Conservation (phyloP, 2,113 vertebrate genomes). For the Acanthochromis polyacanthus region DNA sequence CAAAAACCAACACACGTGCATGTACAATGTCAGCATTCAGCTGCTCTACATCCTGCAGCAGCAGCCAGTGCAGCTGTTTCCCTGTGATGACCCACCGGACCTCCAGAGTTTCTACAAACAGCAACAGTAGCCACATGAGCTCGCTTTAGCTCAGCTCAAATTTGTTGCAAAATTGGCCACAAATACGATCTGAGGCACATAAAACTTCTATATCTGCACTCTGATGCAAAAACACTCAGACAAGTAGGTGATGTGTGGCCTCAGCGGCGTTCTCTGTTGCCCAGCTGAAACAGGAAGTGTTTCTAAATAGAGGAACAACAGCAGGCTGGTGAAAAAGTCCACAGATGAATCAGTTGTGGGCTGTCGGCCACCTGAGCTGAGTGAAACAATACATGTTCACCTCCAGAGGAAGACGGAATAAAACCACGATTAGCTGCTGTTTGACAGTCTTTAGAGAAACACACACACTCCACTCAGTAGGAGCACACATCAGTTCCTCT, state of each 20-base stretch:
- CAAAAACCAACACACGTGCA: slow-evolving; percentile 9
- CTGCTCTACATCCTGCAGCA: slow-evolving; percentile 68
- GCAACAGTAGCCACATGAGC: slow-evolving; percentile 4
- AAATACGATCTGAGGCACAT: background rate
- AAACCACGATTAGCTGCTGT: background rate
- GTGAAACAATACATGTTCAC: background rate
- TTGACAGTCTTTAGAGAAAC: background rate
- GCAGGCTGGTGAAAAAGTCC: slow-evolving; percentile 52
- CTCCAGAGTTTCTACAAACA: background rate
- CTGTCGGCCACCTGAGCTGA: slow-evolving; percentile 6
- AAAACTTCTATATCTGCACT: background rate
- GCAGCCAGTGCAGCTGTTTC: slow-evolving; percentile 80
- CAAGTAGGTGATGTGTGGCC: background rate
- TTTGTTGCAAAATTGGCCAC: background rate
- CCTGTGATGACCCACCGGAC: slow-evolving; percentile 33
- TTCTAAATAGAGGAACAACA: slow-evolving; percentile 76
- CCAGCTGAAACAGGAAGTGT: slow-evolving; percentile 74
- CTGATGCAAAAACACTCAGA: background rate
- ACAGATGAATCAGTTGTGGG: slow-evolving; percentile 38
- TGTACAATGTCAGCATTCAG: slow-evolving; percentile 60
- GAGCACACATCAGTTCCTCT: slow-evolving; percentile 19
- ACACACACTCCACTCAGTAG: background rate
- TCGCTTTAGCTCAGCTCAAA: background rate
- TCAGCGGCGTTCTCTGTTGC: background rate
- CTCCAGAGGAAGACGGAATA: background rate